Evolutionary conservation across 1,140 invertebrate species (phyloP).

Genomic region (Hypsibius dujardini): DNA sequence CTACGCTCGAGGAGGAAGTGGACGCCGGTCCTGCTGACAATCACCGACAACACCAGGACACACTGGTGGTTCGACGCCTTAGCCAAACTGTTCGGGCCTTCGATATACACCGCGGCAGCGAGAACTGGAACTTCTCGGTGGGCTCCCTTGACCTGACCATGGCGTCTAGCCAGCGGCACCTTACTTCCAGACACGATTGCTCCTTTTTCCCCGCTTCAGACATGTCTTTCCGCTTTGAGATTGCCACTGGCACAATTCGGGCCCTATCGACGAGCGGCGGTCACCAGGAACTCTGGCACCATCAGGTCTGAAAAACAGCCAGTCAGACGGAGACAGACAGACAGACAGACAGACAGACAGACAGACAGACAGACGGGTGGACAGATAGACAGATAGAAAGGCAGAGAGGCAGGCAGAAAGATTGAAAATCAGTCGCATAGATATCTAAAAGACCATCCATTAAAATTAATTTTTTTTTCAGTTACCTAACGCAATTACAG

Average conservation of each 20-base stretch:
- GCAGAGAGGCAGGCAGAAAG: background rate
- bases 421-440: background rate
- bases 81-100: slow-evolving; percentile 69
- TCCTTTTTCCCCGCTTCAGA: background rate
- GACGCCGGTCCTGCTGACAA: slow-evolving; percentile 26
- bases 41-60: slow-evolving; percentile 29
- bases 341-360: background rate
- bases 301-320: background rate
- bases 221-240: background rate
- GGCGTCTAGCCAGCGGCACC: background rate
- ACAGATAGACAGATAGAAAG: background rate
- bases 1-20: slow-evolving; percentile 29
- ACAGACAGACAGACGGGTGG: background rate
- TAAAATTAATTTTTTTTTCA: slow-evolving; percentile 3
- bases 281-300: background rate
- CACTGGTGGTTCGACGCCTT: slow-evolving; percentile 58
- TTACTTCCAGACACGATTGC: background rate
- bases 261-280: background rate
- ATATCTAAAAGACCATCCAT: background rate
- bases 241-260: background rate
- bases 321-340: background rate
- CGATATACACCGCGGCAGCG: slow-evolving; percentile 34
- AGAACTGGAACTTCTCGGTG: slow-evolving; percentile 16
- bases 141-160: background rate
- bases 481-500: background rate